These are phyloP conservation scores for Taxidea taxus DNA, from an alignment of 2,113 vertebrate species.

Conservation along the genomic window DNA sequence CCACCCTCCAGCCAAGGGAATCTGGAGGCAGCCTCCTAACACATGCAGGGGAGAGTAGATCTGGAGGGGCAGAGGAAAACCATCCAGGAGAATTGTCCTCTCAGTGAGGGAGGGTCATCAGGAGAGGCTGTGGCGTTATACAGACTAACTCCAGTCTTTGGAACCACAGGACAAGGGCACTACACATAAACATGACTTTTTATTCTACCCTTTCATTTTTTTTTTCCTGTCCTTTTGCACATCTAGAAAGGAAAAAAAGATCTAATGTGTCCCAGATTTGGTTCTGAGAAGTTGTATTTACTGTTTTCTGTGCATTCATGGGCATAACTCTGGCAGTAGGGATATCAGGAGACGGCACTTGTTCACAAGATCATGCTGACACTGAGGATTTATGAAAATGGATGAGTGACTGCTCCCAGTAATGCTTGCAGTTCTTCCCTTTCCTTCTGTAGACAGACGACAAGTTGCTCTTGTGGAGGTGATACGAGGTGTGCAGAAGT, in stretches of 20 bases:
- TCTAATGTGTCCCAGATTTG: not conserved
- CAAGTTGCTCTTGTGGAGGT: not conserved
- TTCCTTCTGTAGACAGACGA: not conserved
- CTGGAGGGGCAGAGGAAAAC: not conserved
- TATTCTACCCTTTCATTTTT: not conserved
- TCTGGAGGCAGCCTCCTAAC: not conserved
- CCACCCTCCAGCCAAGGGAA: not conserved
- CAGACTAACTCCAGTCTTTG: not conserved
- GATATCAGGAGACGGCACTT: not conserved
- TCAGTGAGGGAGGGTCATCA: not conserved
- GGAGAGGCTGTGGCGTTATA: not conserved
- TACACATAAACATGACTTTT: not conserved
- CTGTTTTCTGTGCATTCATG: not conserved
- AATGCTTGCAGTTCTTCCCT: not conserved
- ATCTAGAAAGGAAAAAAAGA: not conserved
- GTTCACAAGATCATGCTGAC: not conserved
- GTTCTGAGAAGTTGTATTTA: not conserved
- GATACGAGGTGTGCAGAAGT: not conserved
- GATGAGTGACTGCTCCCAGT: not conserved
- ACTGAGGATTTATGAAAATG: not conserved
- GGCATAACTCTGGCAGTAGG: not conserved
- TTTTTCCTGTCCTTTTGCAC: not conserved
- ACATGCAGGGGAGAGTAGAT: not conserved
- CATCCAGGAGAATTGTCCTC: not conserved
- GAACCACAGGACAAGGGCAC: not conserved